Percentiles rank a stretch among this genome's conserved stretches.
These are phyloP conservation scores for Drosophila trichaetosa DNA, from an alignment of 2,888 invertebrate species.

Conservation along the genomic window DNA sequence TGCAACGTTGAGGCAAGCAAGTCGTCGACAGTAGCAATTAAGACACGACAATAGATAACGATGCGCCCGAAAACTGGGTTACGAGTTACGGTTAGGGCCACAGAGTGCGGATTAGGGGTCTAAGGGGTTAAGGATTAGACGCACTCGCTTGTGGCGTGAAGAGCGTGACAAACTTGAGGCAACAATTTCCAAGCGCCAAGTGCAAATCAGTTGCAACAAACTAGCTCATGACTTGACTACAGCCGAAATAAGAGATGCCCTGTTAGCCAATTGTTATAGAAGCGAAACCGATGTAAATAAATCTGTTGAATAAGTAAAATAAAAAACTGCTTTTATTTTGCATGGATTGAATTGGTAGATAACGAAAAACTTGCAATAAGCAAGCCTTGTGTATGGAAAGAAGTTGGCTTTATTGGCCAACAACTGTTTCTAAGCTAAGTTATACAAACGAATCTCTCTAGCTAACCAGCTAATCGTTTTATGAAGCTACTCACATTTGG, in stretches of 20 bases:
- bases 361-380: neutral
- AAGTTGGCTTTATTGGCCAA: neutral
- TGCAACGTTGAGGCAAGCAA: slow-evolving; percentile 9
- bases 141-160: slow-evolving; percentile 1
- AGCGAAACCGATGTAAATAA: neutral
- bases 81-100: slow-evolving; percentile 42
- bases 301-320: neutral
- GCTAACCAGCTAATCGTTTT: neutral
- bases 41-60: slow-evolving; percentile 54
- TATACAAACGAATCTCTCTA: neutral
- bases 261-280: neutral
- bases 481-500: neutral
- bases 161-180: neutral
- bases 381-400: neutral
- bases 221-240: neutral
- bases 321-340: neutral
- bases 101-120: slow-evolving; percentile 2
- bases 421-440: neutral
- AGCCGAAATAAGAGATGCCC: neutral
- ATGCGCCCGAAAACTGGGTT: slow-evolving; percentile 29
- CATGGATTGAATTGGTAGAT: neutral
- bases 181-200: neutral
- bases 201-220: neutral
- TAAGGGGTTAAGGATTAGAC: slow-evolving; percentile 22
- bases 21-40: slow-evolving; percentile 63